Evolutionary conservation across 2,113 vertebrate species (phyloP), one percentile per base, ranked within the genome.

Genomic region (Pelecanus crispus): DNA sequence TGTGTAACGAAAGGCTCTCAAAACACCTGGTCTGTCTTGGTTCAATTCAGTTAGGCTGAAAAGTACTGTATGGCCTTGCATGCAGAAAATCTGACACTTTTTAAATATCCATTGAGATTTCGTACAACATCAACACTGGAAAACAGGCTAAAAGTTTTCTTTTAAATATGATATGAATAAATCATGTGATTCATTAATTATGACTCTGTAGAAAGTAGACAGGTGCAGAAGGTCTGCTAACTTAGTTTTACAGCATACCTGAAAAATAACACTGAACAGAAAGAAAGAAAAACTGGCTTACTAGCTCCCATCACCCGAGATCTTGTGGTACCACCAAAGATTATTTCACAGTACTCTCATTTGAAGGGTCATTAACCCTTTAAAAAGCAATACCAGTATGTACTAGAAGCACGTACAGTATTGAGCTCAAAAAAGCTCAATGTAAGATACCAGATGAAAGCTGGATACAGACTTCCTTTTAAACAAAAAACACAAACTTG

Each of bases 121-220:
- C 66, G 80, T 86, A 83, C 55, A 93, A 17, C 32, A 59, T 38
- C 70, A 86, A 88, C 58, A 53, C 7, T 59, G 32, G 32, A 81
- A 86, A 32, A 86, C 18, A 59, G 67, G 29, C 55, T 88, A 78
- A 70, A 96, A 90, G 20, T 88, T 88, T 90, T 73, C 19, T 77
- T 68, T 73, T 32, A 90, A 88, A 74, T 81, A 62, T 32, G 13
- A 28, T 29, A 94, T 78, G 50, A 95, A 96, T 90, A 92, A 96
- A 81, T 36, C 14, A 86, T 40, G 52, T n/a, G 24, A 70, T 73
- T 88, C 32, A 83, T 86, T 95, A 92, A 83, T 90, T 94, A 90
- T 44, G 25, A 50, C 59, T 78, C 66, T 45, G 49, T 70, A 88
- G 82, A 75, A 83, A 93, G 92, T 3, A 95, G 55, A 49, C 36